phyloP scores from a whole-genome alignment of 2,797 vertebrate genomes.

The Cossypha heuglini region DNA sequence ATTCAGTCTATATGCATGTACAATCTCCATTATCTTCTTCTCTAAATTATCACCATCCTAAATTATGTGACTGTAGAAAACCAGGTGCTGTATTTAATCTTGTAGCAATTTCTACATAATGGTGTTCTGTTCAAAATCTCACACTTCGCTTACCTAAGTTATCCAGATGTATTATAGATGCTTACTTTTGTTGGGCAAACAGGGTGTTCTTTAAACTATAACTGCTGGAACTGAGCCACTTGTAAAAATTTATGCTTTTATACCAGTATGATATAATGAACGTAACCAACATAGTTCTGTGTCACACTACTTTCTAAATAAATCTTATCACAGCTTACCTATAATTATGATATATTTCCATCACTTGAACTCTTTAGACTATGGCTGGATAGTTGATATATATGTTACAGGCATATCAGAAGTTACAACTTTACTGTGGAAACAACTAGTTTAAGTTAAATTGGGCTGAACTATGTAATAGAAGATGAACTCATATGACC shows the following conservation, averaged over 20 bases:
- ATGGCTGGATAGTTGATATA: neutral
- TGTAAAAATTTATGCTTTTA: neutral
- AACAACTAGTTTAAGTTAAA: neutral
- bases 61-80: neutral
- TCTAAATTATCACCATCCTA: neutral
- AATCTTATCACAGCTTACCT: neutral
- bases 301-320: neutral
- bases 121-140: neutral
- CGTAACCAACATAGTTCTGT: neutral
- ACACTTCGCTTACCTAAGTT: neutral
- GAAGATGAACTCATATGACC: neutral
- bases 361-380: neutral
- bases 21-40: neutral
- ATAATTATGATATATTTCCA: neutral
- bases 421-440: neutral
- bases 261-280: neutral
- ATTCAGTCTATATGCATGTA: neutral
- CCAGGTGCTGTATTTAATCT: neutral
- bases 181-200: neutral
- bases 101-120: neutral
- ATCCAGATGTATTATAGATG: neutral
- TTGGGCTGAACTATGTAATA: neutral
- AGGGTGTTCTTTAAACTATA: rapidly evolving
- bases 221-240: neutral
- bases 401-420: neutral